Percentiles rank a stretch among this genome's conserved stretches.
Evolutionary conservation across 2,113 vertebrate genomes (phyloP).

Genomic region (Neolamprologus sp.): DNA sequence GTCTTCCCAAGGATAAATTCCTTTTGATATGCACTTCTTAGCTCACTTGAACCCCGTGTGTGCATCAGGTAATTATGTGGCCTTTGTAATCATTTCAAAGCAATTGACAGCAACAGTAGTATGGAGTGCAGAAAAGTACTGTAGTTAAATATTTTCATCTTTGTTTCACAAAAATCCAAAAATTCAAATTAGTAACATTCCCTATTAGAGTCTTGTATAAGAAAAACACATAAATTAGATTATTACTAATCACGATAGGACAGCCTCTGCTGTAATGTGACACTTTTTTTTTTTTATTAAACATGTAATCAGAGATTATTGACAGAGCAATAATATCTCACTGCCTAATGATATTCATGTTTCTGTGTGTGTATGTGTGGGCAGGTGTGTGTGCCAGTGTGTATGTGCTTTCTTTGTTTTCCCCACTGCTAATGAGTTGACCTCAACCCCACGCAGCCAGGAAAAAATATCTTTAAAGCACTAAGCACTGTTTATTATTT

Average conservation of each 20-base stretch:
- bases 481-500: constrained; percentile 66
- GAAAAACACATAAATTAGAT: neutral
- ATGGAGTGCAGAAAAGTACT: neutral
- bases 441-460: constrained; percentile 29
- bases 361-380: neutral
- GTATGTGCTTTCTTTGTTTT: constrained; percentile 24
- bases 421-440: constrained; percentile 50
- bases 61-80: constrained; percentile 4
- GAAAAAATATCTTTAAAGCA: constrained; percentile 39
- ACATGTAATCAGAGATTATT: constrained; percentile 41
- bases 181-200: constrained; percentile 1
- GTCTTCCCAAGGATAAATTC: constrained; percentile 15
- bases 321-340: neutral
- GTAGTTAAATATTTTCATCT: neutral
- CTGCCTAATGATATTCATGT: constrained; percentile 11
- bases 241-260: constrained; percentile 1
- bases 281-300: constrained; percentile 38
- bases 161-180: neutral
- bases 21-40: constrained; percentile 35
- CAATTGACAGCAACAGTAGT: neutral
- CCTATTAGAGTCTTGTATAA: neutral
- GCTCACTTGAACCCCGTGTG: neutral
- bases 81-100: constrained; percentile 8
- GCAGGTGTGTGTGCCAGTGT: neutral
- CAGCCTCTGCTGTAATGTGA: constrained; percentile 14